phyloP scores from a whole-genome alignment of 2,797 vertebrate species.

The Masticophis lateralis region DNA sequence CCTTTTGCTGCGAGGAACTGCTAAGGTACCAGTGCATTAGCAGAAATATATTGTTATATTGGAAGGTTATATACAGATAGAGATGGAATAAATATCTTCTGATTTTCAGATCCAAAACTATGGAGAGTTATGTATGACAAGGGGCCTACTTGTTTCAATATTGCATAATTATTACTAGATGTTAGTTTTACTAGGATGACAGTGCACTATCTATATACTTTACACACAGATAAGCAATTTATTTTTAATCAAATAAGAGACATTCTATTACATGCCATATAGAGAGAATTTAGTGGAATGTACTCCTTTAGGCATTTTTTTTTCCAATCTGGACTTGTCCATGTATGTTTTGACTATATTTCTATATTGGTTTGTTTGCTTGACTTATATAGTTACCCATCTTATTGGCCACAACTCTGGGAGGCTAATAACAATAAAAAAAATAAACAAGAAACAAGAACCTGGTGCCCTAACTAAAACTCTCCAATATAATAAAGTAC shows the following conservation, averaged over 20 bases:
- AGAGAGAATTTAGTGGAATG: background rate
- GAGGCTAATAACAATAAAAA: background rate
- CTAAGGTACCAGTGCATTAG: background rate
- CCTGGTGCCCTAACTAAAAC: background rate
- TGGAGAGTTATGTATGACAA: background rate
- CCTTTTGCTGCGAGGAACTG: rapidly evolving
- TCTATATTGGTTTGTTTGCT: background rate
- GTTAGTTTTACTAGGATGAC: background rate
- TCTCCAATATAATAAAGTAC: background rate
- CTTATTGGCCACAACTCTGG: background rate
- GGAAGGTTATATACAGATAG: background rate
- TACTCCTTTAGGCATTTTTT: background rate
- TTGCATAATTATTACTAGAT: background rate
- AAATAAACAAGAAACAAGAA: background rate
- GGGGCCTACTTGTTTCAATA: background rate
- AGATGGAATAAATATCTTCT: background rate
- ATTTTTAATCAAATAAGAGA: background rate
- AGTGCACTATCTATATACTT: background rate
- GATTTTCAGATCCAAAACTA: background rate
- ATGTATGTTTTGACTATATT: background rate
- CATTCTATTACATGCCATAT: background rate
- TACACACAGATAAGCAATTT: background rate
- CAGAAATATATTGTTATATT: background rate
- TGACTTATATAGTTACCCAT: background rate
- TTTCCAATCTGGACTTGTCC: no score